phyloP scores from a whole-genome alignment of 2,888 invertebrate genomes.

The Terebella lapidaria region DNA sequence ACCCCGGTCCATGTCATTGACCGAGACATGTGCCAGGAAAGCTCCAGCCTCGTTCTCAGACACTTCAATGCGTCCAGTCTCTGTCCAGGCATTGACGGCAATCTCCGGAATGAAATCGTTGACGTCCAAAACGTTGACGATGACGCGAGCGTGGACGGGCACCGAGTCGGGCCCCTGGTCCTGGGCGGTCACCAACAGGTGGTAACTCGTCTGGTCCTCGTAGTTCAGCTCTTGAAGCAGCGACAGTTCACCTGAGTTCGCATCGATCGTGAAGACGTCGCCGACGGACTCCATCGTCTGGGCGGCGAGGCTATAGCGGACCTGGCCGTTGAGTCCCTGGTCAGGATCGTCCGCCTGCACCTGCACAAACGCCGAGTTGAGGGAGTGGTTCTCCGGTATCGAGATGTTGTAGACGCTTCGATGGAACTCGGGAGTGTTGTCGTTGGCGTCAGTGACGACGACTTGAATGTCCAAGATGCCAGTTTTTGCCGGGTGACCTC shows the following conservation, averaged over 20 bases:
- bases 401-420: slow-evolving; percentile 12
- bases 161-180: slow-evolving; percentile 22
- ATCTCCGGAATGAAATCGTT: slow-evolving; percentile 26
- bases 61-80: slow-evolving; percentile 13
- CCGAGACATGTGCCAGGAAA: slow-evolving; percentile 19
- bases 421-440: slow-evolving; percentile 23
- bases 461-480: slow-evolving; percentile 16
- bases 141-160: slow-evolving; percentile 16
- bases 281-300: slow-evolving; percentile 5
- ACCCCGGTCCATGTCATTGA: slow-evolving; percentile 12
- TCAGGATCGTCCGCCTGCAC: slow-evolving; percentile 27
- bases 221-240: slow-evolving; percentile 19
- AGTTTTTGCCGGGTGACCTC: slow-evolving; percentile 20
- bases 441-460: slow-evolving; percentile 23
- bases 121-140: slow-evolving; percentile 20
- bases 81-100: slow-evolving; percentile 16
- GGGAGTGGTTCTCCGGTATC: slow-evolving; percentile 19
- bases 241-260: slow-evolving; percentile 19
- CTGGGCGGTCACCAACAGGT: slow-evolving; percentile 20
- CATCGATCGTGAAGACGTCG: slow-evolving; percentile 16
- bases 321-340: slow-evolving; percentile 23
- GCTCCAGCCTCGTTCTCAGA: slow-evolving; percentile 4
- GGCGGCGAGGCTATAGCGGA: slow-evolving; percentile 20
- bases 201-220: slow-evolving; percentile 18
- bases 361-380: slow-evolving; percentile 11